Base-by-base conservation (phyloP, 2,113 vertebrate species). In the Perccottus glenii region DNA sequence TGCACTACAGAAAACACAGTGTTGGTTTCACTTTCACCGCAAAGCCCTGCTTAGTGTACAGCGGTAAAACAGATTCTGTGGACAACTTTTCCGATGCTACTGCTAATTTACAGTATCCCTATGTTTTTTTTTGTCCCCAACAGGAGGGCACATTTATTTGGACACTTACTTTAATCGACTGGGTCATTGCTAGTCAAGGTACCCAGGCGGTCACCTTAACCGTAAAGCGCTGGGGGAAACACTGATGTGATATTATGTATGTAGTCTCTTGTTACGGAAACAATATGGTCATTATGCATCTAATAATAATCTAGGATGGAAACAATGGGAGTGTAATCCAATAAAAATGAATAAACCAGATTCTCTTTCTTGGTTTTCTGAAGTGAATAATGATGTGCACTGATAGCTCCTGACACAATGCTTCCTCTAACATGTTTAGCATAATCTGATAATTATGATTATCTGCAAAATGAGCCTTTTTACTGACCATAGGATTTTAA, bases 281-380 rank as follows among this genome's bases (percentile, higher is more conserved):
- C 55, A 32, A 68, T 65, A 55, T 27, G 53, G 78, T 82, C 57
- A 59, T 73, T 74, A 70, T 57, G 38, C 49, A 50, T 67, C 67
- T 66, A 64, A 80, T 74, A 67, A 64, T 87, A 79, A 82, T 75
- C 47, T 53, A 45, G 52, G 50, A 5, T 14, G 78, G 53, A 82
- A 85, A 79, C 84, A 77, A 77, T 69, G 48, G 55, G 56, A 33
- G 43, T 2, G 27, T 82, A 83, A 90, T 64, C 67, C 42, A 83
- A 88, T 88, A 16, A 53, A 73, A 86, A 67, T 60, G 60, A 79
- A 85, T 73, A 77, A 89, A 88, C 40, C 73, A 45, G 70, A 83
- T 88, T 84, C 84, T 45, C 67, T 84, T 64, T 59, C 68, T 79
- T 59, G 45, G 70, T 83, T 78, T 73, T 80, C 61, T 9, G 75